Conservation (phyloP, 2,113 vertebrate genomes). For the Lycaon pictus region DNA sequence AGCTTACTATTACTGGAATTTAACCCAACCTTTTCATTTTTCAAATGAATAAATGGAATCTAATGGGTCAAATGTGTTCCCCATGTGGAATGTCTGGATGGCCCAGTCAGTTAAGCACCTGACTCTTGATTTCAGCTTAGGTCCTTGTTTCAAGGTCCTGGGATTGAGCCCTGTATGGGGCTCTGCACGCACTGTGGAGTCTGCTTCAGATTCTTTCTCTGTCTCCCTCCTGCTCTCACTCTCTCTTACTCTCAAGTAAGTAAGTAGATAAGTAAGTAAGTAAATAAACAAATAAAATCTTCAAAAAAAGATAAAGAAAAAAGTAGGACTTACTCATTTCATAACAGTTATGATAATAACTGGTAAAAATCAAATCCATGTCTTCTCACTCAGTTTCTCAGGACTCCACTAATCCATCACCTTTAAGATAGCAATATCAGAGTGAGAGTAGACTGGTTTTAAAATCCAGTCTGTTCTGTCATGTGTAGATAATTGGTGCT, state of each 20-base stretch:
- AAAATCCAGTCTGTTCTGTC: not conserved
- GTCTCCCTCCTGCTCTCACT: not conserved
- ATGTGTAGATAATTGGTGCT: not conserved
- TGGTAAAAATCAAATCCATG: not conserved
- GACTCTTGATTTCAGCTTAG: not conserved
- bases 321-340: not conserved
- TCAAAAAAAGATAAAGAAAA: not conserved
- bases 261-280: not conserved
- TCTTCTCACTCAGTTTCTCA: not conserved
- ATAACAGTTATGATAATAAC: not conserved
- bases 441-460: not conserved
- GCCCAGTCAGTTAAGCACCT: not conserved
- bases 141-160: not conserved
- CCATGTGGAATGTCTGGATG: not conserved
- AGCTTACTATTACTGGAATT: not conserved
- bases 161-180: not conserved
- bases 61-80: not conserved
- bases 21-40: slow-evolving; percentile 16
- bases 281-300: not conserved
- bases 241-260: not conserved
- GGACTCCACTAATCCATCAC: not conserved
- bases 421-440: not conserved
- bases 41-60: not conserved
- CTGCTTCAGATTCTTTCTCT: not conserved
- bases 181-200: not conserved